Evolutionary conservation across 2,797 vertebrate genomes (phyloP), one percentile per base, ranked within the genome.

Genomic region (Gadopsis marmoratus): DNA sequence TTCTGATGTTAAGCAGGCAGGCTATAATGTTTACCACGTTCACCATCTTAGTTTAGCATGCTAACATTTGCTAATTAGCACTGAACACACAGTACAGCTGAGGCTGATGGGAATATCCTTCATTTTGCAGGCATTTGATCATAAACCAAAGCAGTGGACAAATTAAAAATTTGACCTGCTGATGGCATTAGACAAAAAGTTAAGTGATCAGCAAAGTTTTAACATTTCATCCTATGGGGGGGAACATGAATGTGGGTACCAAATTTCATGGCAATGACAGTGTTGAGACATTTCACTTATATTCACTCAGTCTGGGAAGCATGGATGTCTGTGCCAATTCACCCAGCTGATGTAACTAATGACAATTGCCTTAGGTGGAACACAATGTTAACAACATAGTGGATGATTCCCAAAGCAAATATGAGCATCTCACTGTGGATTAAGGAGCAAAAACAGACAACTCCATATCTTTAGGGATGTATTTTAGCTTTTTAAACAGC

Each of bases 381-480:
- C 31, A 41, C 55, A 67, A 37, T 61, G 19, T 31, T 47, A 21
- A 60, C 59, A 60, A 21, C 31, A 33, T 3, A 31, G 7, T n/a
- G 43, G 51, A 62, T 69, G 55, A 54, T 37, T 53, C 58, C 31
- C 3, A 55, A 59, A 58, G 29, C 6, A 78, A 80, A 81, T 50
- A 47, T n/a, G 23, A n/a, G 43, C 31, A 26, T 70, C 55, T 66
- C n/a, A 47, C n/a, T 41, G 33, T 35, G 50, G 66, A 84, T 78
- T 79, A 76, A 53, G 16, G 53, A n/a, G 37, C 61, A 67, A 19
- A 19, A 12, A 7, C 13, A 66, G 37, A 66, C 64, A 61, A 78
- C 78, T 47, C 4, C 0, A 43, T 26, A 16, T 68, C 70, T 68
- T 74, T n/a, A 33, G 54, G 68, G 39, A 75, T 23, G 33, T 45